phyloP scores from a whole-genome alignment of 2,797 vertebrate species.

The Antrozous pallidus region DNA sequence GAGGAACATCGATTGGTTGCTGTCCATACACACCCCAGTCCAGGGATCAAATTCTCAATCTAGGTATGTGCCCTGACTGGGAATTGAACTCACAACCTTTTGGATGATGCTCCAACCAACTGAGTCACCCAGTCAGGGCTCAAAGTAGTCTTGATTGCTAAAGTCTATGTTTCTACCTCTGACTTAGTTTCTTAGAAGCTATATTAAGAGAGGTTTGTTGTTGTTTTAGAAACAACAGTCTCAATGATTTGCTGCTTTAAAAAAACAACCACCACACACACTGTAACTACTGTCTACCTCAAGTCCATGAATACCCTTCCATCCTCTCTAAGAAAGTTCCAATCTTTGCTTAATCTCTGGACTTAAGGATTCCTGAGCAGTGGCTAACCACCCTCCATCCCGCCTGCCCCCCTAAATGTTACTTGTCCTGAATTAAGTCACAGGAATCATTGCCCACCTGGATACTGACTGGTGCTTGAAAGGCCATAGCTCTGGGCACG shows the following conservation, averaged over 20 bases:
- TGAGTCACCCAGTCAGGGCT: neutral
- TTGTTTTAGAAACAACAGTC: neutral
- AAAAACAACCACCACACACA: neutral
- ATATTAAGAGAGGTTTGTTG: conserved; percentile 10
- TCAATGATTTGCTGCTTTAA: conserved; percentile 17
- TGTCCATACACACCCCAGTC: neutral
- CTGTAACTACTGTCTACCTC: neutral
- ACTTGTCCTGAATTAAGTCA: neutral
- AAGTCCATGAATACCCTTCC: neutral
- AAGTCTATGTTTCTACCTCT: neutral
- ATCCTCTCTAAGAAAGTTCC: conserved; percentile 16
- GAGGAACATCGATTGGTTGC: neutral
- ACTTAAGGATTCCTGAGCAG: neutral
- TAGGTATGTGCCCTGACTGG: neutral
- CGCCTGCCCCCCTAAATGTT: neutral
- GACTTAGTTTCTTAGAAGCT: neutral
- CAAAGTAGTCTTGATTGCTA: neutral
- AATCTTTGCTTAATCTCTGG: neutral
- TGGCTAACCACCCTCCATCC: neutral
- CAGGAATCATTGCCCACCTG: conserved; percentile 84
- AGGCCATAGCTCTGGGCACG: conserved; percentile 87
- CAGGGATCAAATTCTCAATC: neutral
- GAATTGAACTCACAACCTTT: neutral
- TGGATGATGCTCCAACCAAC: neutral
- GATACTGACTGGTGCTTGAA: conserved; percentile 85